These are phyloP conservation scores for Pterocles orientalis DNA, from an alignment of 2,113 vertebrate species.

Conservation along the genomic window DNA sequence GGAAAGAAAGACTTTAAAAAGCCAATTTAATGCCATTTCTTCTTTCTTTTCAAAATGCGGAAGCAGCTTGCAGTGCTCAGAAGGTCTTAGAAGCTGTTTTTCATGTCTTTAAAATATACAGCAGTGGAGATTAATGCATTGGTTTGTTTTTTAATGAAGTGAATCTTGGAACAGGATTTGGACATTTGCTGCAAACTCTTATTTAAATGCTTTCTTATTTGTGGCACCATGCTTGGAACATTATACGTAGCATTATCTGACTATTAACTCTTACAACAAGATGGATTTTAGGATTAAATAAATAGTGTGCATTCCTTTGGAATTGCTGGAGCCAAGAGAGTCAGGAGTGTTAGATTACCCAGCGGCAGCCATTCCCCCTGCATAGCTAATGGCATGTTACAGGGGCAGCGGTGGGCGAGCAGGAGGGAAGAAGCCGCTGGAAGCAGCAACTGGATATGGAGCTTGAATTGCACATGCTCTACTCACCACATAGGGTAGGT, in stretches of 20 bases:
- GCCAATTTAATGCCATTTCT: neutral
- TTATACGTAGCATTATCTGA: neutral
- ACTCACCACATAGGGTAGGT: neutral
- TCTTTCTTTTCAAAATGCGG: neutral
- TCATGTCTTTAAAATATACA: neutral
- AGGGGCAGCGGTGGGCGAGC: neutral
- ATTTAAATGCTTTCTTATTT: constrained; percentile 39
- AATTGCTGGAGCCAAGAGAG: neutral
- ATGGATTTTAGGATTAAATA: constrained; percentile 31
- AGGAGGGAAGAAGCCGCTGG: neutral
- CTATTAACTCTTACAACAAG: constrained; percentile 1
- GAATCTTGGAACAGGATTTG: neutral
- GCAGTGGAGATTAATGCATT: neutral
- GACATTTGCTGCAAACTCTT: neutral
- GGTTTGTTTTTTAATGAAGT: neutral
- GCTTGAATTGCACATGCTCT: neutral
- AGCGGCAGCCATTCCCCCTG: neutral
- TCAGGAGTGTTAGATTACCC: neutral
- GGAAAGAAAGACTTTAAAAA: neutral
- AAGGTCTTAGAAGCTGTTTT: neutral
- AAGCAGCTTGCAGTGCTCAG: neutral
- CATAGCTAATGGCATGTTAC: neutral
- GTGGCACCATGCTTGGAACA: neutral
- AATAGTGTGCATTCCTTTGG: constrained; percentile 2
- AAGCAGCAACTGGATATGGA: neutral